These are phyloP conservation scores for Sicus ferrugineus DNA, from an alignment of 2,888 invertebrate species.

Conservation along the genomic window DNA sequence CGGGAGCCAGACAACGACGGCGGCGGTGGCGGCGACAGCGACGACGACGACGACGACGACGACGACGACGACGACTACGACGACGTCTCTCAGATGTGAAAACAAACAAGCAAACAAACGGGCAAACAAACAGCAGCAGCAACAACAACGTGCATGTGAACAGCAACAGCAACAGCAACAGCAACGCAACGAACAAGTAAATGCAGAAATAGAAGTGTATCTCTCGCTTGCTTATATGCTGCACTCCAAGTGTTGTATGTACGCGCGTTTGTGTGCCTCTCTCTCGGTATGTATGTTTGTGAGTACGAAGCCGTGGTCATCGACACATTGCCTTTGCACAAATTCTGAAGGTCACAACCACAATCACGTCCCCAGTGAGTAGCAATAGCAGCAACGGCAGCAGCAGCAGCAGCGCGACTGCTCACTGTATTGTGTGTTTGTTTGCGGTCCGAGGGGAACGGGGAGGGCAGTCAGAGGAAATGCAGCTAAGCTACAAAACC, in stretches of 20 bases:
- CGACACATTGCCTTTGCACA: constrained; percentile 67
- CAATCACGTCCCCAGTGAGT: constrained; percentile 47
- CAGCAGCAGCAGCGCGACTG: constrained; percentile 39
- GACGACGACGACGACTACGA: constrained; percentile 4
- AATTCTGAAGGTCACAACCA: constrained; percentile 67
- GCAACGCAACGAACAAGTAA: constrained; percentile 24
- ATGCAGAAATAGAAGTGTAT: constrained; percentile 32
- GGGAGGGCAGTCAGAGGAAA: neutral
- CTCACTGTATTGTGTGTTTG: constrained; percentile 27
- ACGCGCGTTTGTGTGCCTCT: neutral
- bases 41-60: constrained; percentile 5
- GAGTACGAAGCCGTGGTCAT: constrained; percentile 64
- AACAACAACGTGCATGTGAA: constrained; percentile 29
- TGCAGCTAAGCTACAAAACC: neutral
- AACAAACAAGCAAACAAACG: constrained; percentile 18
- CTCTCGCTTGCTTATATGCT: constrained; percentile 8
- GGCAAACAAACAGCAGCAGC: constrained; percentile 28
- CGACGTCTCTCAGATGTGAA: no score
- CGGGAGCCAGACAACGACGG: neutral
- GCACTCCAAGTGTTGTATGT: constrained; percentile 25
- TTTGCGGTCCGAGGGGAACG: neutral
- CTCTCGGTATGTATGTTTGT: constrained; percentile 46
- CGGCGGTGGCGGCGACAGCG: neutral
- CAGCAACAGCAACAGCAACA: neutral
- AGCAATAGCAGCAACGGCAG: constrained; percentile 21